Percentiles rank a stretch among this genome's conserved stretches.
phyloP scores from a whole-genome alignment of 2,797 vertebrate species.

The Otolemur crassicaudatus region DNA sequence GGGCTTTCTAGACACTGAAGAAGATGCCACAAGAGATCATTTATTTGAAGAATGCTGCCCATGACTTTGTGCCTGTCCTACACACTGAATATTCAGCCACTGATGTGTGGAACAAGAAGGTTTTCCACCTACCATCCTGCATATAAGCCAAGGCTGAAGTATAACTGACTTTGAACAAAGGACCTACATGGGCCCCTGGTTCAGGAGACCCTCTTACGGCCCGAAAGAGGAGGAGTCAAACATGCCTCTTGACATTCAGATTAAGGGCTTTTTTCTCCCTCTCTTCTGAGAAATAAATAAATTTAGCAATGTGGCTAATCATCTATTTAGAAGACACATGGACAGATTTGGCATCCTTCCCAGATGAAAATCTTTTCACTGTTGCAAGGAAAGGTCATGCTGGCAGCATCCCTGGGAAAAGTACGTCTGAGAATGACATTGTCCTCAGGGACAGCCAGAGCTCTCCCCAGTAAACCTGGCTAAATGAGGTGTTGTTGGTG shows the following conservation, averaged over 20 bases:
- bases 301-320: not conserved
- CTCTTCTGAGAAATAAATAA: not conserved
- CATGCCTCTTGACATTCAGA: not conserved
- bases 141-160: not conserved
- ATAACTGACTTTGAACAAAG: not conserved
- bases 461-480: not conserved
- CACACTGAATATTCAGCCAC: not conserved
- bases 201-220: not conserved
- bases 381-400: not conserved
- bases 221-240: not conserved
- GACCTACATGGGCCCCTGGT: not conserved
- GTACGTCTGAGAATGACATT: not conserved
- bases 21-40: not conserved
- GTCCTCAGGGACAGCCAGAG: not conserved
- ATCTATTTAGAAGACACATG: not conserved
- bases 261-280: not conserved
- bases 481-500: rapidly evolving
- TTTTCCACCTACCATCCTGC: not conserved
- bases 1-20: not conserved
- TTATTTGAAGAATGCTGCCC: not conserved
- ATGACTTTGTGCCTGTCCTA: not conserved
- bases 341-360: not conserved
- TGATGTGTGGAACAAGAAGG: not conserved
- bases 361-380: not conserved
- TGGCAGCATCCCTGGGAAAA: not conserved